These are phyloP conservation scores for Aquatica leii DNA, from an alignment of 2,888 invertebrate species.

Conservation along the genomic window DNA sequence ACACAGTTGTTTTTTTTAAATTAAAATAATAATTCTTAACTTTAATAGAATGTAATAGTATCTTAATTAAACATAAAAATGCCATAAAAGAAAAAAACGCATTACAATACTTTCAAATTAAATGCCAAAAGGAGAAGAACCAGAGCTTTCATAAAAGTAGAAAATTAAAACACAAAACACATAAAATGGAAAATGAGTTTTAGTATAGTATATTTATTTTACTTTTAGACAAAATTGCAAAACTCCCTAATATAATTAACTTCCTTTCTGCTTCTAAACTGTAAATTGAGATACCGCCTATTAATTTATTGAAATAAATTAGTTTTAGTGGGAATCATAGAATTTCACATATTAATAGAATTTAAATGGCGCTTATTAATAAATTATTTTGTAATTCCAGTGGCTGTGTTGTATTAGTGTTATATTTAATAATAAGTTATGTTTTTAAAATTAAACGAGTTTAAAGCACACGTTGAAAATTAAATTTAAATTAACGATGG, in stretches of 20 bases:
- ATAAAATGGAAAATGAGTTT: too few relatives aligned
- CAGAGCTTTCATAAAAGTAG: too few relatives aligned
- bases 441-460: conserved; percentile 22
- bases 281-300: conserved; percentile 1
- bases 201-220: too few relatives aligned
- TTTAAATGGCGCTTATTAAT: neutral
- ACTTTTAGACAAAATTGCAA: too few relatives aligned
- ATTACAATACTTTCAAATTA: too few relatives aligned
- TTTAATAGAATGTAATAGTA: too few relatives aligned
- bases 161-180: too few relatives aligned
- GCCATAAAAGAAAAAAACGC: too few relatives aligned
- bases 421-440: conserved; percentile 9
- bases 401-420: neutral
- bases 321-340: neutral
- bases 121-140: too few relatives aligned
- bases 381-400: conserved; percentile 3
- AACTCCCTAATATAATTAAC: conserved; percentile 7
- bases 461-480: conserved; percentile 18
- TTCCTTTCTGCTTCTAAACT: neutral
- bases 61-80: too few relatives aligned
- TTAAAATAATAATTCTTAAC: too few relatives aligned
- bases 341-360: neutral
- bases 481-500: conserved; percentile 5
- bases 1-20: too few relatives aligned
- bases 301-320: conserved; percentile 8